Evolutionary conservation across 1,140 invertebrate species (phyloP).

Genomic region (Paralvinella palmiformis): DNA sequence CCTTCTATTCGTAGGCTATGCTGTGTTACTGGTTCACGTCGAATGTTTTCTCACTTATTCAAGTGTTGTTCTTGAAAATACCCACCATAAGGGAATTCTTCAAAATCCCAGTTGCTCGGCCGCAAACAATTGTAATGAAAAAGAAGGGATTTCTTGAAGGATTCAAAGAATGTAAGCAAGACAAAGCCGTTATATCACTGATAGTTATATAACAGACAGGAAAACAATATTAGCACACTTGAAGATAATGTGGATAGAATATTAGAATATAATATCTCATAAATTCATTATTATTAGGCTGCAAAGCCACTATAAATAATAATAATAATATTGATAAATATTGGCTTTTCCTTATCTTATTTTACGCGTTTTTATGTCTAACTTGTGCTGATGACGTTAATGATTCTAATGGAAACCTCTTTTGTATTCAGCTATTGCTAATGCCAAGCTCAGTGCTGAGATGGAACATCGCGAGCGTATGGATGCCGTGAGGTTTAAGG

Average conservation of each 20-base stretch:
- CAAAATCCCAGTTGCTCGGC: constrained; percentile 67
- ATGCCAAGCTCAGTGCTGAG: constrained; percentile 72
- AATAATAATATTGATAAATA: neutral
- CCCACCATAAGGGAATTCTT: constrained; percentile 68
- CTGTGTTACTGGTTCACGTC: constrained; percentile 60
- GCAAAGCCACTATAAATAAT: neutral
- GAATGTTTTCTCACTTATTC: constrained; percentile 80
- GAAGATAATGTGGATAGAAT: no score
- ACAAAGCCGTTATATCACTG: neutral
- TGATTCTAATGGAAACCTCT: constrained; percentile 14
- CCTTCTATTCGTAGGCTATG: constrained; percentile 15
- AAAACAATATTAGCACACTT: no score
- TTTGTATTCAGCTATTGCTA: constrained; percentile 65
- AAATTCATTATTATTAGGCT: no score
- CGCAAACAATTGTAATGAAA: constrained; percentile 56
- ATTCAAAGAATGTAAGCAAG: constrained; percentile 72
- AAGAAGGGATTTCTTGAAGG: constrained; percentile 72
- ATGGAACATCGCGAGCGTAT: constrained; percentile 68
- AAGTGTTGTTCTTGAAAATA: constrained; percentile 73
- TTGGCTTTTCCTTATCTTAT: neutral
- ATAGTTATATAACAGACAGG: no score
- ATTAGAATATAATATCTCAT: no score
- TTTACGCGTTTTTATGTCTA: no score
- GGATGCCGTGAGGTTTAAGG: constrained; percentile 72
- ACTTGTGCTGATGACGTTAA: no score